These are phyloP conservation scores for Oriolus oriolus DNA, from an alignment of 2,113 vertebrate species.

Conservation along the genomic window DNA sequence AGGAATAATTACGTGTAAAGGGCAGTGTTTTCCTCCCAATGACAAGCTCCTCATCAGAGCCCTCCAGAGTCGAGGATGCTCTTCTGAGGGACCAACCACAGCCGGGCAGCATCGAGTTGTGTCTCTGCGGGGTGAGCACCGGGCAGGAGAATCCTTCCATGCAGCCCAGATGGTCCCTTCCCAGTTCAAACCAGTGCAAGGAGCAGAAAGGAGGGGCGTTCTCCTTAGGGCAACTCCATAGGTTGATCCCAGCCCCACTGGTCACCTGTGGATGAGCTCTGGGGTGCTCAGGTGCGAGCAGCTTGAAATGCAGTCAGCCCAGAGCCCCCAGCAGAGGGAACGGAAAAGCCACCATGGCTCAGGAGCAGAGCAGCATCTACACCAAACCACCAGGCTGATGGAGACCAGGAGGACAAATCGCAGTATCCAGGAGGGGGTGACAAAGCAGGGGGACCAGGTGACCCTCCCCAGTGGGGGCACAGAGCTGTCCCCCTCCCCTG, in stretches of 20 bases:
- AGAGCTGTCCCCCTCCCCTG: not conserved
- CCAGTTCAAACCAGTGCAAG: not conserved
- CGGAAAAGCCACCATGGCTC: not conserved
- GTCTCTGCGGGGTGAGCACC: rapidly evolving
- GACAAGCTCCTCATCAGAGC: not conserved
- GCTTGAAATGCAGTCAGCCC: not conserved
- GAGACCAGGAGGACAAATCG: not conserved
- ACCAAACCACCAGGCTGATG: not conserved
- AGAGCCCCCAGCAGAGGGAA: not conserved
- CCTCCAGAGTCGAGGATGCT: not conserved
- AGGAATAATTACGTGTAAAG: not conserved
- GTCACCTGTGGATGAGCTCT: rapidly evolving
- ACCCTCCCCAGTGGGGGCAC: not conserved
- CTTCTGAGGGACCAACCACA: rapidly evolving
- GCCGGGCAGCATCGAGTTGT: rapidly evolving
- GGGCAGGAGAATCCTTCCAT: not conserved
- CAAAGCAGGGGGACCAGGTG: not conserved
- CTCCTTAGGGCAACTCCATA: not conserved
- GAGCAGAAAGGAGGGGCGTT: rapidly evolving
- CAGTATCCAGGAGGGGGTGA: not conserved
- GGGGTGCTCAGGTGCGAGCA: not conserved
- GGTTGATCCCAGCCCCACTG: not conserved
- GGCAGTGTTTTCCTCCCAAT: not conserved
- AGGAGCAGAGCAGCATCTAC: not conserved
- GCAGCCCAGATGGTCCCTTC: not conserved